Conservation (phyloP, 2,888 invertebrate species). For the Lasioglossum leucozonium region DNA sequence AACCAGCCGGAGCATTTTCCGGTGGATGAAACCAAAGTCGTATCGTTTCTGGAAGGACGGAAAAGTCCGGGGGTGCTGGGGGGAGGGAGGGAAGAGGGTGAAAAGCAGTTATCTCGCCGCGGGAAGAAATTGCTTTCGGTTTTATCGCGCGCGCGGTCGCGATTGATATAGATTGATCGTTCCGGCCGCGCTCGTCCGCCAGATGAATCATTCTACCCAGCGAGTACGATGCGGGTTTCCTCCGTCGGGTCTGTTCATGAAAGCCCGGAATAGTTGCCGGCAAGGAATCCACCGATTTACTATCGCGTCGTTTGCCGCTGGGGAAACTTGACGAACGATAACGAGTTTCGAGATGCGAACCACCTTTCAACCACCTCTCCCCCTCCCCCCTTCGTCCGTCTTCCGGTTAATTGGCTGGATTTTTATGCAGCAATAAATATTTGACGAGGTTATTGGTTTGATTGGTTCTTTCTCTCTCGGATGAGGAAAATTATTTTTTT, state of each 20-base stretch:
- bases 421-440: background rate
- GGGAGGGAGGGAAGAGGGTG: background rate
- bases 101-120: conserved; percentile 58
- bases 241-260: background rate
- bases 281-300: conserved; percentile 8
- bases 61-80: background rate
- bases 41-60: conserved; percentile 14
- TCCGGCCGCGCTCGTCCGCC: conserved; percentile 34
- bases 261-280: conserved; percentile 7
- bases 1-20: conserved; percentile 37
- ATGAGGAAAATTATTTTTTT: background rate
- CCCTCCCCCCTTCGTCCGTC: no score
- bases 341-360: background rate
- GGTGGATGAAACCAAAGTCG: conserved; percentile 39
- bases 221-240: conserved; percentile 33
- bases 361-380: background rate
- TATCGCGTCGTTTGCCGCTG: background rate
- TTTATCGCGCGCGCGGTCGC: conserved; percentile 55
- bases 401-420: background rate
- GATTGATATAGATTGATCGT: conserved; percentile 72
- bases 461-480: background rate
- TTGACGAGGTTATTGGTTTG: background rate
- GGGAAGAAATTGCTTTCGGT: conserved; percentile 67
- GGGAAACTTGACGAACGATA: conserved; percentile 3
- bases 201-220: conserved; percentile 48